Conservation (phyloP, 1,140 invertebrate genomes). For the Mizuhopecten yessoensis region DNA sequence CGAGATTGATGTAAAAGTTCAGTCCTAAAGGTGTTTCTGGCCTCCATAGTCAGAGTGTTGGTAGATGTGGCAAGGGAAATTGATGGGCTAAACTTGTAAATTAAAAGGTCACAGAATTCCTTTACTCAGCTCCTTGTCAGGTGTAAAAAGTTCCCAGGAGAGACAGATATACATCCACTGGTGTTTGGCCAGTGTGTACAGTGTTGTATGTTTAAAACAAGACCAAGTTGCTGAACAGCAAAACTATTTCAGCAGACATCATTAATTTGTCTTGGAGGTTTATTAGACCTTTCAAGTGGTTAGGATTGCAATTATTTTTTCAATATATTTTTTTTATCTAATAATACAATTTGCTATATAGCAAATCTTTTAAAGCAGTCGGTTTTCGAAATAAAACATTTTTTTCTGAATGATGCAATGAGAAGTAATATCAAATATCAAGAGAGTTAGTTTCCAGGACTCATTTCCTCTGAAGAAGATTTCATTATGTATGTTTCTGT, state of each 20-base stretch:
- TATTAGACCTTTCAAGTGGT: too few relatives aligned
- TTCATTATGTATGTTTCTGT: not conserved
- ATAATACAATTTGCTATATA: too few relatives aligned
- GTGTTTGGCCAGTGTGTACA: not conserved
- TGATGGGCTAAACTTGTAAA: constrained; percentile 27
- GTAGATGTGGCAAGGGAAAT: not conserved
- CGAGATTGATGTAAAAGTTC: not conserved
- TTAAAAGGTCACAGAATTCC: not conserved
- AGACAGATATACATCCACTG: not conserved
- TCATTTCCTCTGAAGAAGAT: not conserved
- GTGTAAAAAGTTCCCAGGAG: constrained; percentile 1
- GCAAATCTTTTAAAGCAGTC: too few relatives aligned
- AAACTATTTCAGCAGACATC: not conserved
- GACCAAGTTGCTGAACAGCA: not conserved
- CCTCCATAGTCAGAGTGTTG: not conserved
- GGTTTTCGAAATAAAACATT: too few relatives aligned
- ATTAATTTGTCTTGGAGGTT: too few relatives aligned
- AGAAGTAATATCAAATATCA: too few relatives aligned
- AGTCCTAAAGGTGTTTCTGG: not conserved
- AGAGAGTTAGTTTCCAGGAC: too few relatives aligned
- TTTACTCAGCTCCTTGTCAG: not conserved
- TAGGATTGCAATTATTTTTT: too few relatives aligned
- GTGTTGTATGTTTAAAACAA: not conserved
- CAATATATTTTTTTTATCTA: too few relatives aligned
- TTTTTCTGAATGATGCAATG: too few relatives aligned